Percentiles rank a stretch among this genome's conserved stretches.
These are phyloP conservation scores for Pyrocephalus nanus DNA, from an alignment of 2,797 vertebrate genomes.

Conservation along the genomic window DNA sequence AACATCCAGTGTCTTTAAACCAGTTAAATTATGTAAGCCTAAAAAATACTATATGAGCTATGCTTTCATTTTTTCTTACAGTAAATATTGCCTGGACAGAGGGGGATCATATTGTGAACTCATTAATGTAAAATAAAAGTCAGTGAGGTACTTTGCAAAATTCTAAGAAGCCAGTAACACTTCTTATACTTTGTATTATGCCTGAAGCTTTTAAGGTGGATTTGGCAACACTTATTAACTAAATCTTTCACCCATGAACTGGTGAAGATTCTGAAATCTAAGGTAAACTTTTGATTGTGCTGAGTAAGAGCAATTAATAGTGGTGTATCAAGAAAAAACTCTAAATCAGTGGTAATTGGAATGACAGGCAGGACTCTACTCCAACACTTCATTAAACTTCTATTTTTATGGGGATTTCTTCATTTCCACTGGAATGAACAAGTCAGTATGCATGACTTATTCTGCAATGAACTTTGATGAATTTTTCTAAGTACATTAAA, in stretches of 20 bases:
- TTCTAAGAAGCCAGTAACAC: background rate
- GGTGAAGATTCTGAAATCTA: conserved; percentile 48
- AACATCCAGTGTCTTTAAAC: background rate
- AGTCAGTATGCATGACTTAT: conserved; percentile 79
- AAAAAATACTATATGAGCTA: background rate
- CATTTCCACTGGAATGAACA: conserved; percentile 81
- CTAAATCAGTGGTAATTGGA: conserved; percentile 75
- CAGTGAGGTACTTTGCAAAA: conserved; percentile 46
- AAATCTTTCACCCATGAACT: conserved; percentile 11
- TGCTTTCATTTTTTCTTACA: background rate
- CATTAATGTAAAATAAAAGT: conserved; percentile 27
- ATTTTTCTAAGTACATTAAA: conserved; percentile 82
- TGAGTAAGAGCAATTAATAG: conserved; percentile 74
- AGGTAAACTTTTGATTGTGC: conserved; percentile 72
- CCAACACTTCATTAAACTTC: conserved; percentile 83
- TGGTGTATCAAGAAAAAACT: conserved; percentile 61
- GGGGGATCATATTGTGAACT: background rate
- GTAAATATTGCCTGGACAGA: background rate
- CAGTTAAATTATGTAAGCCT: background rate
- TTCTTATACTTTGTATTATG: background rate
- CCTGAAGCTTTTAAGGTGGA: conserved; percentile 20
- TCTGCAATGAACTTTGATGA: conserved; percentile 82
- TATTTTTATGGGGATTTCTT: conserved; percentile 82
- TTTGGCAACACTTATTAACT: conserved; percentile 25
- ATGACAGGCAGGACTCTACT: conserved; percentile 74